phyloP scores from a whole-genome alignment of 2,888 invertebrate genomes.

The Oxytorus armatus region DNA sequence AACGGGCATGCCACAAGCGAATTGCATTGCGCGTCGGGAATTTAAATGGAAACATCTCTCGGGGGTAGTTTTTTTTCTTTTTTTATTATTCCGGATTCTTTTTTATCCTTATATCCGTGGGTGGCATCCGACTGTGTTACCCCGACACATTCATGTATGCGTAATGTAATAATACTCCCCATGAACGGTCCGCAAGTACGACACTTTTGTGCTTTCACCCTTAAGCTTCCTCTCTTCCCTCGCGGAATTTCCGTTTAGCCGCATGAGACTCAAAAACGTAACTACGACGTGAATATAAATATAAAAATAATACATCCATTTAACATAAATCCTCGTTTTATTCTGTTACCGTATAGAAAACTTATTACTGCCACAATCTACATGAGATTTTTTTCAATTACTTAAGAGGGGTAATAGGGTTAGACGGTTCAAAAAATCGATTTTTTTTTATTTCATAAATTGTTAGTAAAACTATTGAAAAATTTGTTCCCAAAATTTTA shows the following conservation, averaged over 20 bases:
- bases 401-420: too few relatives aligned
- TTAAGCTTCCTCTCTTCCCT: background rate
- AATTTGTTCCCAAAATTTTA: too few relatives aligned
- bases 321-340: background rate
- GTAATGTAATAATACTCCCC: slow-evolving; percentile 65
- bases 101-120: slow-evolving; percentile 58
- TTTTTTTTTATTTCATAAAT: too few relatives aligned
- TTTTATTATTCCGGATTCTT: too few relatives aligned
- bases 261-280: background rate
- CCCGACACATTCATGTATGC: slow-evolving; percentile 62
- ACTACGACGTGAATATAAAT: background rate
- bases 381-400: too few relatives aligned
- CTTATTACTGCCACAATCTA: too few relatives aligned
- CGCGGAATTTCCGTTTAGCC: slow-evolving; percentile 1
- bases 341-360: too few relatives aligned
- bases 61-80: slow-evolving; percentile 65
- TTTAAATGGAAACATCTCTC: slow-evolving; percentile 68
- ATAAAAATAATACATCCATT: background rate
- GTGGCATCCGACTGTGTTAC: slow-evolving; percentile 41
- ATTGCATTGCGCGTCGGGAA: slow-evolving; percentile 61
- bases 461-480: too few relatives aligned
- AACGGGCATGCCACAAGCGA: slow-evolving; percentile 65
- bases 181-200: slow-evolving; percentile 39
- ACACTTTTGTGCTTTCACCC: slow-evolving; percentile 21
- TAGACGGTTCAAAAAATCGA: too few relatives aligned